Conservation (phyloP, 2,797 vertebrate species). For the Galaxias olidus region DNA sequence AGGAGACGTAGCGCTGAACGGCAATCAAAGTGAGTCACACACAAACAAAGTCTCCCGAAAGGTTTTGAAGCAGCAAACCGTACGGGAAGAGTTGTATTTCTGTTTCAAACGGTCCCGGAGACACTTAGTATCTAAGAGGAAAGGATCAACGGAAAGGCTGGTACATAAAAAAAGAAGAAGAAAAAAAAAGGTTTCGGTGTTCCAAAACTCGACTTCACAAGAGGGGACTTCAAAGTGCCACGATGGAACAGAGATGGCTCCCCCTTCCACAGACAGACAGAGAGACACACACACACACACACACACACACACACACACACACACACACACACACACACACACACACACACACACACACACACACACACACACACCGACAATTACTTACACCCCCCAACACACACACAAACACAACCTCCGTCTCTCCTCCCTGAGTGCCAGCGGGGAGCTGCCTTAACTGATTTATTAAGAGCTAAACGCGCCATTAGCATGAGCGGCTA, state of each 20-base stretch:
- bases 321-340: constrained; percentile 23
- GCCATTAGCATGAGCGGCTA: constrained; percentile 78
- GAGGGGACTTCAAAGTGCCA: constrained; percentile 49
- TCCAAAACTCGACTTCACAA: constrained; percentile 40
- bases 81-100: background rate
- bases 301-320: constrained; percentile 10
- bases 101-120: background rate
- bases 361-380: constrained; percentile 3
- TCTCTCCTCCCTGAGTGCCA: constrained; percentile 49
- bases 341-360: constrained; percentile 17
- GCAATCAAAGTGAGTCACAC: no score
- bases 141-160: background rate
- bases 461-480: constrained; percentile 79
- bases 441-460: constrained; percentile 72
- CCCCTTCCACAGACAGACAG: constrained; percentile 2
- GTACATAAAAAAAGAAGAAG: no score
- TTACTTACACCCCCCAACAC: background rate
- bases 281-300: no score
- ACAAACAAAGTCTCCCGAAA: no score
- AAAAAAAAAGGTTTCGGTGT: constrained; percentile 11
- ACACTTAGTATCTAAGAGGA: background rate
- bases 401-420: constrained; percentile 28
- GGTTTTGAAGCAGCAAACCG: no score
- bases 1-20: no score
- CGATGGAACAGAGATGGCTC: constrained; percentile 14